Percentiles rank a stretch among this genome's conserved stretches.
Conservation (phyloP, 1,140 invertebrate species). For the Agrilus planipennis region DNA sequence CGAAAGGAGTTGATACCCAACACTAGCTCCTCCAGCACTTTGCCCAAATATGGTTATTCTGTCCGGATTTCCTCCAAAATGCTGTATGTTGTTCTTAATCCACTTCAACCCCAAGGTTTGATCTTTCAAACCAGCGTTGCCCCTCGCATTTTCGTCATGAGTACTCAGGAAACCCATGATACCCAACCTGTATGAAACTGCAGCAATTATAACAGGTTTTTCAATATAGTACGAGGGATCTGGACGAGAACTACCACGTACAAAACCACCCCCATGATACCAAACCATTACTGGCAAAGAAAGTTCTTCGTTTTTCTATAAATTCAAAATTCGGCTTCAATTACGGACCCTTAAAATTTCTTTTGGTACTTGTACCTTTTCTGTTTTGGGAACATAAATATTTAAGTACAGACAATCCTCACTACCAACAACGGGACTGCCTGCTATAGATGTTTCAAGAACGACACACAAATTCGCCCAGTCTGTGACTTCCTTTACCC, state of each 20-base stretch:
- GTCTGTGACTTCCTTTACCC: too few relatives aligned
- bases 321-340: too few relatives aligned
- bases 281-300: constrained; percentile 28
- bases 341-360: too few relatives aligned
- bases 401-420: constrained; percentile 20
- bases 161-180: constrained; percentile 36
- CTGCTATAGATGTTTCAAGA: too few relatives aligned
- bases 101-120: constrained; percentile 37
- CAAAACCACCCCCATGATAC: constrained; percentile 28
- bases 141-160: constrained; percentile 33
- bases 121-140: constrained; percentile 39
- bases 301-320: too few relatives aligned
- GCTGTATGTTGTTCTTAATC: constrained; percentile 34
- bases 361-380: too few relatives aligned
- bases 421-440: constrained; percentile 4
- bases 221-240: constrained; percentile 37
- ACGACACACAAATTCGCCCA: too few relatives aligned
- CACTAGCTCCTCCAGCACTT: constrained; percentile 36
- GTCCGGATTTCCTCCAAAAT: constrained; percentile 36
- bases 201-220: constrained; percentile 38
- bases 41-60: constrained; percentile 38
- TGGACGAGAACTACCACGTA: constrained; percentile 17
- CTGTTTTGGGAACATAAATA: too few relatives aligned
- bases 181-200: constrained; percentile 41
- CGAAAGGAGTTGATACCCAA: constrained; percentile 40